Percentiles rank a stretch among this genome's conserved stretches.
Conservation (phyloP, 2,113 vertebrate genomes). For the Saimiri boliviensis region DNA sequence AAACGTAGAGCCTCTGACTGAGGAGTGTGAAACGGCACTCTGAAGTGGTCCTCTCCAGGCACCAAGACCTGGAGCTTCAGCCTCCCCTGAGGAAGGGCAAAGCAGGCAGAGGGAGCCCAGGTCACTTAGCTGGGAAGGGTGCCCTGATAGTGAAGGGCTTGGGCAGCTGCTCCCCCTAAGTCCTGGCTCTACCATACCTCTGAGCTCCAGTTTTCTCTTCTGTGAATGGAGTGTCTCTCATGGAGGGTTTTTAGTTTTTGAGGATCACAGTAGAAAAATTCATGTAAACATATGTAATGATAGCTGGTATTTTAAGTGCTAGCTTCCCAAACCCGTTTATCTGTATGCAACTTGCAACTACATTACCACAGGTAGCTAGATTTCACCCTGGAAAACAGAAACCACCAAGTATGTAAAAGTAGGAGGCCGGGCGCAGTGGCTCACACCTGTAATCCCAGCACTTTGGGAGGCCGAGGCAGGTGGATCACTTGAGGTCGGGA, state of each 20-base stretch:
- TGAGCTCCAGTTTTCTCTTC: background rate
- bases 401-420: background rate
- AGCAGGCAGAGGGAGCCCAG: background rate
- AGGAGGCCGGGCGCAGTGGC: background rate
- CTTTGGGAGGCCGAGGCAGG: background rate
- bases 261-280: background rate
- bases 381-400: background rate
- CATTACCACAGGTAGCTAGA: background rate
- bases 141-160: background rate
- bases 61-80: fast-evolving
- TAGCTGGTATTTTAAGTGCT: background rate
- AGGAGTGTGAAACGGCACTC: fast-evolving
- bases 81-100: background rate
- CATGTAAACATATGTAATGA: background rate
- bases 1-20: background rate
- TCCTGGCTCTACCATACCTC: background rate
- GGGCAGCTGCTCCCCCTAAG: background rate
- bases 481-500: background rate
- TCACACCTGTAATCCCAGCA: background rate
- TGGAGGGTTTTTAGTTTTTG: background rate
- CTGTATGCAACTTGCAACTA: background rate
- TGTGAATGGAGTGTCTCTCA: background rate
- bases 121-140: fast-evolving
- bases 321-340: background rate
- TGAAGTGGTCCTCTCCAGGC: background rate